phyloP scores from a whole-genome alignment of 1,140 invertebrate genomes.

The Ostrea edulis region DNA sequence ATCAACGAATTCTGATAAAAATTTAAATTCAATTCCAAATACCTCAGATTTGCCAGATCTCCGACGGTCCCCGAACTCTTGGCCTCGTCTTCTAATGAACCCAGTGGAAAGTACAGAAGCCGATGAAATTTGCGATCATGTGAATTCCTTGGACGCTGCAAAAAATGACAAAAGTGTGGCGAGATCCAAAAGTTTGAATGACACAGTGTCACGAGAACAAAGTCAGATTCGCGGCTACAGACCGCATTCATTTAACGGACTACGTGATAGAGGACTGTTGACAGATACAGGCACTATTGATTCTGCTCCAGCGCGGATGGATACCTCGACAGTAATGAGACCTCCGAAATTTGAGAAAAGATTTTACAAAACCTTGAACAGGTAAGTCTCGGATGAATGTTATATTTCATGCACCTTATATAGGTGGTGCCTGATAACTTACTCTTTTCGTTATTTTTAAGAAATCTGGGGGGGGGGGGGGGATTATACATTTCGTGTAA shows the following conservation, averaged over 20 bases:
- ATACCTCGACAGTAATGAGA: background rate
- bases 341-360: background rate
- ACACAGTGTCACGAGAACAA: conserved; percentile 23
- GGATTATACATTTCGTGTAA: too few species aligned
- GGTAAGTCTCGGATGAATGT: background rate
- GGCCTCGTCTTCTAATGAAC: conserved; percentile 8
- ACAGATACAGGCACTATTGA: background rate
- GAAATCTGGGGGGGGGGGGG: too few species aligned
- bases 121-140: background rate
- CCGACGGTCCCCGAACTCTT: background rate
- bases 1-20: background rate
- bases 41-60: background rate
- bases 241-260: conserved; percentile 31
- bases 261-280: background rate
- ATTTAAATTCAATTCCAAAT: background rate
- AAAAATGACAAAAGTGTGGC: conserved; percentile 24
- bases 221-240: background rate
- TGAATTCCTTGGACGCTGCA: background rate
- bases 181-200: conserved; percentile 34
- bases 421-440: too few species aligned
- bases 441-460: too few species aligned
- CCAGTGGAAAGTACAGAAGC: background rate
- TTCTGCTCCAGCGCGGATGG: conserved; percentile 14
- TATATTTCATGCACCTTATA: too few species aligned
- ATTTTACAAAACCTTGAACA: background rate